Evolutionary conservation across 2,797 vertebrate species (phyloP).

Genomic region (Chelidonichthys spinosus): DNA sequence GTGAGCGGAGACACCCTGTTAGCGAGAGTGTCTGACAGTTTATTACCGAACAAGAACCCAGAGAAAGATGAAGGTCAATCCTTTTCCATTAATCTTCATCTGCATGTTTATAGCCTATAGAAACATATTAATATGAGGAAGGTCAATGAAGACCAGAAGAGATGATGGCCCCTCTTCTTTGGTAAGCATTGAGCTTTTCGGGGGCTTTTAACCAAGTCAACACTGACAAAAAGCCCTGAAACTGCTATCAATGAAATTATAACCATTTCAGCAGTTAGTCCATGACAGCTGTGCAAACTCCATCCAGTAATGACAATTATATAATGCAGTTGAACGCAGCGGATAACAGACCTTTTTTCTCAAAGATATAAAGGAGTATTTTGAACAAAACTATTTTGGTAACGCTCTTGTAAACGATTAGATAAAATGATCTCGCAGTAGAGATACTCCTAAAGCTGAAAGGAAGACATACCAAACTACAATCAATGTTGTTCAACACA

Average conservation of each 20-base stretch:
- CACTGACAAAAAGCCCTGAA: neutral
- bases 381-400: neutral
- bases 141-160: neutral
- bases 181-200: neutral
- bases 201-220: neutral
- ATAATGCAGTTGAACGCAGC: neutral
- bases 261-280: neutral
- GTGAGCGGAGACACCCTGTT: conserved; percentile 33
- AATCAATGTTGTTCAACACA: conserved; percentile 7
- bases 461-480: conserved; percentile 6
- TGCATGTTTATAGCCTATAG: conserved; percentile 26
- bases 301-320: neutral
- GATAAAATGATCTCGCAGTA: neutral
- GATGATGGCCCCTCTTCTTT: neutral
- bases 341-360: neutral
- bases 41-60: conserved; percentile 26
- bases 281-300: neutral
- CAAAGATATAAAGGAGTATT: neutral
- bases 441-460: conserved; percentile 8
- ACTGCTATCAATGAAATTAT: neutral
- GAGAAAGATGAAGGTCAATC: conserved; percentile 48
- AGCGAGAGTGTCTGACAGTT: conserved; percentile 24
- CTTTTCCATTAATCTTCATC: conserved; percentile 41
- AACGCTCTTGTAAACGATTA: neutral
- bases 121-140: conserved; percentile 25